Conservation (phyloP, 2,888 invertebrate genomes). For the Orchesellides sinensis region DNA sequence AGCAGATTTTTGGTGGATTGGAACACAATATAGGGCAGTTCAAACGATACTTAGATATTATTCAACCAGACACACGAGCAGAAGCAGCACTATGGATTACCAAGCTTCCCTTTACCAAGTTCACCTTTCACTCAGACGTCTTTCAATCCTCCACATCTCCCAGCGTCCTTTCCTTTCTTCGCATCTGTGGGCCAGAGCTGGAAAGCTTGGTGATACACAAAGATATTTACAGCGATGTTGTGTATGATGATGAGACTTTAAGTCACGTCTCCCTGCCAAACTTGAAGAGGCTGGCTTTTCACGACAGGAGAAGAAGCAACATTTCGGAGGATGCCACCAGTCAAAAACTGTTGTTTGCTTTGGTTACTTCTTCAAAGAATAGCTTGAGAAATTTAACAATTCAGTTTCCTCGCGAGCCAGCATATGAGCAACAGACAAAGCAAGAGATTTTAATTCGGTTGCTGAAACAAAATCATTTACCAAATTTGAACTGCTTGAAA, state of each 20-base stretch:
- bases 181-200: conserved; percentile 39
- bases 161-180: conserved; percentile 49
- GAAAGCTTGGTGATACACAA: conserved; percentile 62
- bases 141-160: conserved; percentile 54
- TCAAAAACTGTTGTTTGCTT: conserved; percentile 45
- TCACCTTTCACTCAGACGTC: conserved; percentile 59
- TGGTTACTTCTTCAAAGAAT: conserved; percentile 41
- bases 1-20: conserved; percentile 59
- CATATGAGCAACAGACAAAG: conserved; percentile 58
- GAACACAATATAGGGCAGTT: conserved; percentile 65
- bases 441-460: conserved; percentile 57
- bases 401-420: conserved; percentile 61
- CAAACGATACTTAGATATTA: conserved; percentile 52
- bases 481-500: conserved; percentile 53
- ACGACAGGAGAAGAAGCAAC: conserved; percentile 55
- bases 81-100: too few species aligned
- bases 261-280: conserved; percentile 15
- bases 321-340: conserved; percentile 46
- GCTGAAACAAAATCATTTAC: conserved; percentile 36
- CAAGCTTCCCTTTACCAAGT: conserved; percentile 59
- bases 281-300: conserved; percentile 50
- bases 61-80: conserved; percentile 16
- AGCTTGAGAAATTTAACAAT: conserved; percentile 47
- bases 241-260: conserved; percentile 40
- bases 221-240: conserved; percentile 63